These are phyloP conservation scores for Drosophila tropicalis DNA, from an alignment of 1,140 invertebrate species.

Conservation along the genomic window DNA sequence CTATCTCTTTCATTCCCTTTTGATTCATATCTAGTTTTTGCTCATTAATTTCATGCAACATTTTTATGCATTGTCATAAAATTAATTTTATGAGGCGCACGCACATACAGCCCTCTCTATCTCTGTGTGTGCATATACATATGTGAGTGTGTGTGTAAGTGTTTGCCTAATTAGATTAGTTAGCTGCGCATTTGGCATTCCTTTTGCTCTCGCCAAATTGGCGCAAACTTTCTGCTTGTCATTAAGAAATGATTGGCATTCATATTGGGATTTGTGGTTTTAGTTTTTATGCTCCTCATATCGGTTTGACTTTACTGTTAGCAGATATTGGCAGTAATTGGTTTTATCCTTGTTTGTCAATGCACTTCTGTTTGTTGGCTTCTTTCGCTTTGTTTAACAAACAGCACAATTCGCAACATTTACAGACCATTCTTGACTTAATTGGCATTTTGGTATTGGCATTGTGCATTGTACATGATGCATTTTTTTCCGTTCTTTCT, in stretches of 20 bases:
- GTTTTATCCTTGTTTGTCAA: constrained; percentile 17
- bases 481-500: constrained; percentile 36
- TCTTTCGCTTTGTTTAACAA: background rate
- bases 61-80: constrained; percentile 64
- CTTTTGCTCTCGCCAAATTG: constrained; percentile 15
- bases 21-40: constrained; percentile 75
- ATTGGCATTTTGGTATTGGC: constrained; percentile 33
- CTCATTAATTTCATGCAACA: constrained; percentile 78
- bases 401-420: constrained; percentile 16
- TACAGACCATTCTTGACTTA: constrained; percentile 35
- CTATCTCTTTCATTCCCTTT: constrained; percentile 2
- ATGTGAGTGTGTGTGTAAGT: constrained; percentile 16
- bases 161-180: constrained; percentile 76
- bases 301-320: constrained; percentile 32
- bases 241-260: constrained; percentile 23
- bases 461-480: constrained; percentile 4
- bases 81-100: constrained; percentile 71
- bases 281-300: constrained; percentile 2
- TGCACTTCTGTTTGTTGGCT: background rate
- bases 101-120: constrained; percentile 6
- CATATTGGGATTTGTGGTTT: background rate
- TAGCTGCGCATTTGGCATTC: constrained; percentile 56
- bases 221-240: constrained; percentile 32
- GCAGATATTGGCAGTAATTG: constrained; percentile 38
- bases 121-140: constrained; percentile 10